Evolutionary conservation across 2,113 vertebrate species (phyloP).

Genomic region (Trogon melanurus): DNA sequence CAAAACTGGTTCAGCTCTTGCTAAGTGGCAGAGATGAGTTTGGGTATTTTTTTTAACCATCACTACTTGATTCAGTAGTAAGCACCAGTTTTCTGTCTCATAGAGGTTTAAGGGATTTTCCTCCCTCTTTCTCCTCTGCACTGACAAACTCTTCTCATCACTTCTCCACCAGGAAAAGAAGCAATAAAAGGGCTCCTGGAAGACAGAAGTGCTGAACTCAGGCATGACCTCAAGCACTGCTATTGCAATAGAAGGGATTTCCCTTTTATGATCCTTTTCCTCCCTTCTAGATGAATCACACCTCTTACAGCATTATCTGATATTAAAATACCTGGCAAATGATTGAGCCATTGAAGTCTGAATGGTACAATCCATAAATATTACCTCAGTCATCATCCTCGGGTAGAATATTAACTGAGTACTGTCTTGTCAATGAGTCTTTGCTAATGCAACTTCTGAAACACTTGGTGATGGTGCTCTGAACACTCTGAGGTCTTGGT

Average conservation of each 20-base stretch:
- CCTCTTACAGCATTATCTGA: slow-evolving; percentile 4
- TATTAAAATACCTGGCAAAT: neutral
- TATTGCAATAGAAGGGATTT: slow-evolving; percentile 61
- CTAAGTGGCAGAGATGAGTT: neutral
- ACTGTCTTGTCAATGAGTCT: neutral
- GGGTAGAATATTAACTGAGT: neutral
- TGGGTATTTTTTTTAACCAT: neutral
- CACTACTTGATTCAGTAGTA: slow-evolving; percentile 4
- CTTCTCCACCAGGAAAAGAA: slow-evolving; percentile 17
- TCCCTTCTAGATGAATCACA: slow-evolving; percentile 50
- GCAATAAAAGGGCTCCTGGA: neutral
- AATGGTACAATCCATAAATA: neutral
- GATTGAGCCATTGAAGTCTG: neutral
- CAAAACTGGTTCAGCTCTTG: neutral
- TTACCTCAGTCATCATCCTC: neutral
- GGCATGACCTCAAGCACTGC: slow-evolving; percentile 17
- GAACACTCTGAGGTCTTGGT: neutral
- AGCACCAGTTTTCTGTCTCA: neutral
- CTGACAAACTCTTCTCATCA: neutral
- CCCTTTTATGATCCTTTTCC: slow-evolving; percentile 61
- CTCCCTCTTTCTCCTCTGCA: neutral
- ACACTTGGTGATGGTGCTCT: neutral
- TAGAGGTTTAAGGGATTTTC: slow-evolving; percentile 18
- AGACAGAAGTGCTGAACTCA: slow-evolving; percentile 33
- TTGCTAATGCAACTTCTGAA: neutral